Conservation (phyloP, 2,888 invertebrate genomes). For the Schizaphis graminum region DNA sequence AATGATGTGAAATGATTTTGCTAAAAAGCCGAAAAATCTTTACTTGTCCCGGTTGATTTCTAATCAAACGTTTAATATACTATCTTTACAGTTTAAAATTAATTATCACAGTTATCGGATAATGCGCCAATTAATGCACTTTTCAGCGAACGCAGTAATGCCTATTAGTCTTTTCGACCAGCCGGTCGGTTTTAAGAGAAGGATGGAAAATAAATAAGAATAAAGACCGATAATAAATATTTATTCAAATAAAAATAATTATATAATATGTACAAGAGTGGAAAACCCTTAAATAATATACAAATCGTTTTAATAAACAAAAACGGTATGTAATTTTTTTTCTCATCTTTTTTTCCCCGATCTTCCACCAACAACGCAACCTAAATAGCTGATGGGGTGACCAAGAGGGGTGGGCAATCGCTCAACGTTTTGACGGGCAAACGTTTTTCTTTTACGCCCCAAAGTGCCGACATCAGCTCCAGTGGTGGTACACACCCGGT, state of each 20-base stretch:
- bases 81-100: neutral
- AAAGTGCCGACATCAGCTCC: constrained; percentile 50
- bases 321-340: constrained; percentile 28
- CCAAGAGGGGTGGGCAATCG: constrained; percentile 4
- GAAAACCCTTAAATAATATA: constrained; percentile 29
- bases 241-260: neutral
- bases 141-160: neutral
- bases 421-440: constrained; percentile 46
- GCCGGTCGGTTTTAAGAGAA: neutral
- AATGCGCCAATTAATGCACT: neutral
- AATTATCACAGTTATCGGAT: neutral
- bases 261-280: neutral
- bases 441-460: constrained; percentile 35
- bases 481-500: neutral
- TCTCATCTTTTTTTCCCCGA: neutral
- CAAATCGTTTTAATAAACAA: constrained; percentile 32
- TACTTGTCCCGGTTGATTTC: neutral
- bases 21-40: neutral
- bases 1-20: neutral
- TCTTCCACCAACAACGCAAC: neutral
- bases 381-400: neutral
- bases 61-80: neutral
- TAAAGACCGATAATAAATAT: neutral
- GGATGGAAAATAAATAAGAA: neutral
- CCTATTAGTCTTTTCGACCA: neutral